These are phyloP conservation scores for Zosterops lateralis DNA, from an alignment of 2,113 vertebrate species.

Conservation along the genomic window DNA sequence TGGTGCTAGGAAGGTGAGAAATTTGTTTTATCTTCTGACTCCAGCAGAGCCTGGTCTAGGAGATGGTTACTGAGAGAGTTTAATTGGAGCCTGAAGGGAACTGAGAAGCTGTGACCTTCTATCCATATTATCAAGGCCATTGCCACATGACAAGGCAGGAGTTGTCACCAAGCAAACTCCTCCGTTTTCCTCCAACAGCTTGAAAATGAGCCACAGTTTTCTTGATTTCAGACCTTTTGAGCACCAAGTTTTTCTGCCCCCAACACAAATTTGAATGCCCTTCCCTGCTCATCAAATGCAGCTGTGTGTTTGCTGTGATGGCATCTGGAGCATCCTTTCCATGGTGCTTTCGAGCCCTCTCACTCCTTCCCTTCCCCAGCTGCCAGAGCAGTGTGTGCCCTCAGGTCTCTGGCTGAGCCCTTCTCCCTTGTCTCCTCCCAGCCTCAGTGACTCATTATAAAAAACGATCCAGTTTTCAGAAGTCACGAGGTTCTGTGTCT, in stretches of 20 bases:
- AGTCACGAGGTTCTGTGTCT: constrained; percentile 17
- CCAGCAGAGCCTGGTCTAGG: background rate
- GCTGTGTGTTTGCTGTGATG: background rate
- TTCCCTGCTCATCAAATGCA: background rate
- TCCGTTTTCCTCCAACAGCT: background rate
- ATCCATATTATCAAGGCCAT: background rate
- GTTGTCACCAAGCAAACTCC: background rate
- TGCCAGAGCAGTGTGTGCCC: background rate
- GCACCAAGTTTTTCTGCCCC: background rate
- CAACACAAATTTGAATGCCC: background rate
- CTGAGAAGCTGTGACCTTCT: background rate
- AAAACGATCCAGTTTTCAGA: constrained; percentile 22
- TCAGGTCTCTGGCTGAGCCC: background rate
- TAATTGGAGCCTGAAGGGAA: background rate
- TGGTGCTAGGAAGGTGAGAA: background rate
- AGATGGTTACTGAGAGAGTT: background rate
- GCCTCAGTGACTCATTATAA: background rate
- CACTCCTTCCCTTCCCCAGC: background rate
- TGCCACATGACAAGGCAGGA: background rate
- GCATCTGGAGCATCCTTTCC: background rate
- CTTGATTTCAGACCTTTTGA: background rate
- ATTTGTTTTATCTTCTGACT: background rate
- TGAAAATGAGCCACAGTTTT: background rate
- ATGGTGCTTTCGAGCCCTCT: background rate
- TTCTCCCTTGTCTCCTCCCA: background rate